Evolutionary conservation across 2,888 invertebrate species (phyloP).

Genomic region (Heliconius cydno): DNA sequence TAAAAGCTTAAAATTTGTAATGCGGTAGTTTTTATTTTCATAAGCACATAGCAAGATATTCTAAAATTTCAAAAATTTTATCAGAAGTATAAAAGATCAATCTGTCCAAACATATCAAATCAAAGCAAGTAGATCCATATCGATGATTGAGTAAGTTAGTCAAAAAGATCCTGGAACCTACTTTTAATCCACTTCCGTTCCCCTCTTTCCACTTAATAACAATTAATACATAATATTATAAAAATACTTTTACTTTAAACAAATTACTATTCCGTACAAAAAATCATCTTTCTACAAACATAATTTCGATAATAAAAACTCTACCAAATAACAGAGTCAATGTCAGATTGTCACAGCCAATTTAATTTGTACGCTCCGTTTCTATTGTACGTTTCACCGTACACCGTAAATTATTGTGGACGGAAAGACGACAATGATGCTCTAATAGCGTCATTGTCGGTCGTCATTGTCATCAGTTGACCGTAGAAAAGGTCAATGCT

Average conservation of each 20-base stretch:
- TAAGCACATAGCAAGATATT: background rate
- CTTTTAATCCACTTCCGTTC: background rate
- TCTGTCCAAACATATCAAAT: no score
- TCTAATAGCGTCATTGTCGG: slow-evolving; percentile 14
- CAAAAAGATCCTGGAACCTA: background rate
- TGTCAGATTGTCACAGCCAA: slow-evolving; percentile 51
- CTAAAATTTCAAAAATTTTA: no score
- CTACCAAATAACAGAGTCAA: slow-evolving; percentile 27
- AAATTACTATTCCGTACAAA: background rate
- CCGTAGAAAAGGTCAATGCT: slow-evolving; percentile 27
- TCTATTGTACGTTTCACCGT: slow-evolving; percentile 54
- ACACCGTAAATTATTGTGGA: slow-evolving; percentile 48
- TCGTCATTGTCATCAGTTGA: slow-evolving; percentile 13
- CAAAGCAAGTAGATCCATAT: no score
- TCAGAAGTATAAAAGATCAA: no score
- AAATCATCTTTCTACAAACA: background rate
- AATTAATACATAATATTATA: no score
- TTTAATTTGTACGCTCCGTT: slow-evolving; percentile 58
- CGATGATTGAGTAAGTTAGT: no score
- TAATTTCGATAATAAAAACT: slow-evolving; percentile 9
- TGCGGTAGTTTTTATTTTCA: background rate
- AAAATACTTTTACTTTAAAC: background rate
- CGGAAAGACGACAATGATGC: background rate
- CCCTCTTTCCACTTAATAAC: background rate
- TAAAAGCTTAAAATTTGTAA: background rate